Evolutionary conservation across 2,797 vertebrate species (phyloP).

Genomic region (Cyclura pinguis): DNA sequence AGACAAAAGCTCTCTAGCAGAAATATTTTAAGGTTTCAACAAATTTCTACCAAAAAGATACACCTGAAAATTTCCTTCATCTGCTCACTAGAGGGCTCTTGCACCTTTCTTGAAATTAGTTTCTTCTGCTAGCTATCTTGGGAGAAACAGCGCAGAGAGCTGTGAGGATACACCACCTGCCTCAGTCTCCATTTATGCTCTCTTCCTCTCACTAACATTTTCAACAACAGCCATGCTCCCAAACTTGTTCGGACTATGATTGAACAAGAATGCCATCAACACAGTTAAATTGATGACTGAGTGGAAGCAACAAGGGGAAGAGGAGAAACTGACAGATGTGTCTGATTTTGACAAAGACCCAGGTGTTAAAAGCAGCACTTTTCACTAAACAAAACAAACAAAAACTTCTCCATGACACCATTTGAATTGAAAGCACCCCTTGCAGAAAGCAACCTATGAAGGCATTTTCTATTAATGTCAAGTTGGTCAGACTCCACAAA

Average conservation of each 20-base stretch:
- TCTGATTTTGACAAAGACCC: not conserved
- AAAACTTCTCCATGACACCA: not conserved
- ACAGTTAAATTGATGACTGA: not conserved
- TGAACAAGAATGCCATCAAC: slow-evolving; percentile 5
- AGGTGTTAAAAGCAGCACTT: not conserved
- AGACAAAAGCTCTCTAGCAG: not conserved
- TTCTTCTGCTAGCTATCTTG: not conserved
- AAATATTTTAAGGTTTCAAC: not conserved
- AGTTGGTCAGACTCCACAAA: slow-evolving; percentile 16
- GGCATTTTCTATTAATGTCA: slow-evolving; percentile 23
- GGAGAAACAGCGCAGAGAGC: not conserved
- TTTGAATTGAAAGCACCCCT: not conserved
- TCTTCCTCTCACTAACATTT: not conserved
- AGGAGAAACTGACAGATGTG: not conserved
- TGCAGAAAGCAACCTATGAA: not conserved
- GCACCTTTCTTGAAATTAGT: not conserved
- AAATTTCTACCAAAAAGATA: not conserved
- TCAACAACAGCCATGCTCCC: not conserved
- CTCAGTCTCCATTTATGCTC: not conserved
- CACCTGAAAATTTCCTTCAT: not conserved
- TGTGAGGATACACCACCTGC: not conserved
- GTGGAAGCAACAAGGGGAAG: not conserved
- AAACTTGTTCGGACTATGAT: not conserved
- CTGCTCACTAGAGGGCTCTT: slow-evolving; percentile 33
- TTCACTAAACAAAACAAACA: not conserved